Percentiles rank a stretch among this genome's conserved stretches.
Evolutionary conservation across 2,888 invertebrate genomes (phyloP).

Genomic region (Agrotis puta): DNA sequence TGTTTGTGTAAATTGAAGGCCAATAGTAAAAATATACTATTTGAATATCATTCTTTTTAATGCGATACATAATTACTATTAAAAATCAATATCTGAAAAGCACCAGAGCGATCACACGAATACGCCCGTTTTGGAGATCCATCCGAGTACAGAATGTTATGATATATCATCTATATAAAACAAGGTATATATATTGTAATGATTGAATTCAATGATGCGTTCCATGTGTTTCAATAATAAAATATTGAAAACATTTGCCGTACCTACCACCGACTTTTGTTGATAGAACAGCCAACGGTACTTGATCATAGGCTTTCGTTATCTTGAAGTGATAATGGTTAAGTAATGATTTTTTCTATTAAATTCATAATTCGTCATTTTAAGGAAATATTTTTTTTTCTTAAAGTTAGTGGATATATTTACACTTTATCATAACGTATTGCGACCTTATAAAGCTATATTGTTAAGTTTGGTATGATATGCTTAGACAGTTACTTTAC

Average conservation of each 20-base stretch:
- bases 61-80: no score
- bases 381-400: slow-evolving; percentile 28
- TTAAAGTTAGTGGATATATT: slow-evolving; percentile 57
- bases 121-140: no score
- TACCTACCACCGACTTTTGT: not conserved
- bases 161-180: slow-evolving; percentile 14
- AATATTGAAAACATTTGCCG: not conserved
- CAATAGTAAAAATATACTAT: no score
- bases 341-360: no score
- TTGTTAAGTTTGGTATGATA: slow-evolving; percentile 78
- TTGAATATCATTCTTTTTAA: no score
- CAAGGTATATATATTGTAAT: not conserved
- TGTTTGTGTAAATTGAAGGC: no score
- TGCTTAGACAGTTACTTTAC: slow-evolving; percentile 63
- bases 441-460: slow-evolving; percentile 67
- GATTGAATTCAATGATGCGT: not conserved
- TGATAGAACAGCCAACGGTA: not conserved
- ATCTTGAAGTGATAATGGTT: not conserved
- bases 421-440: slow-evolving; percentile 55
- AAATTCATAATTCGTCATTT: slow-evolving; percentile 11
- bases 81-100: no score
- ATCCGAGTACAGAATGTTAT: not conserved
- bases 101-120: no score
- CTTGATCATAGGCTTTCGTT: slow-evolving; percentile 12
- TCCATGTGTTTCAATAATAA: not conserved